Conservation (phyloP, 2,797 vertebrate genomes). For the Yasuhikotakia modesta region DNA sequence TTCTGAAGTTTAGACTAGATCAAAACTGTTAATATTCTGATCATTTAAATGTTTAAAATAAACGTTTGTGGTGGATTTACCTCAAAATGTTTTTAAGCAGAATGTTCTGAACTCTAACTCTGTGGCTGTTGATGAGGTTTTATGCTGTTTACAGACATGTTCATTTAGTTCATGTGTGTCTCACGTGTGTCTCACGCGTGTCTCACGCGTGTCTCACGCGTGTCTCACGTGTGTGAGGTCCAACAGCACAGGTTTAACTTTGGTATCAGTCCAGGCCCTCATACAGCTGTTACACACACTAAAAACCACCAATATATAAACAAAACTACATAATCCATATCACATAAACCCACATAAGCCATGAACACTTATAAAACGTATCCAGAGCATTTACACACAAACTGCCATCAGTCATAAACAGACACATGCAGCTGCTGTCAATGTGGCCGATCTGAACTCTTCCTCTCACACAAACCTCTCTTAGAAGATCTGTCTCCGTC, state of each 20-base stretch:
- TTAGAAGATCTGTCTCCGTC: conserved; percentile 50
- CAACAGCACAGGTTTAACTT: conserved; percentile 70
- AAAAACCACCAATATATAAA: conserved; percentile 43
- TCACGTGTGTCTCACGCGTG: too few species aligned
- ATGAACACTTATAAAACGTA: conserved; percentile 3
- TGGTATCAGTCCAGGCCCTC: conserved; percentile 76
- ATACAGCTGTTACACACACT: conserved; percentile 63
- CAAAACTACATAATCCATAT: conserved; percentile 4
- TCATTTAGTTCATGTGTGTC: conserved; percentile 62
- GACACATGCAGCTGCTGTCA: not conserved
- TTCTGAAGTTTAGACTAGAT: not conserved
- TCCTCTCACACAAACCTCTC: conserved; percentile 50
- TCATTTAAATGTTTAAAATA: not conserved
- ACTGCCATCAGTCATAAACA: not conserved
- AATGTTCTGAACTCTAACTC: conserved; percentile 20
- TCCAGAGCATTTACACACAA: conserved; percentile 5
- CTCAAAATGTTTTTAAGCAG: not conserved
- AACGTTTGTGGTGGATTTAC: not conserved
- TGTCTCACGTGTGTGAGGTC: conserved; percentile 48
- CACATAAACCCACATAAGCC: too few species aligned
- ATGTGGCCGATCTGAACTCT: conserved; percentile 42
- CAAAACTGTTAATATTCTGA: not conserved
- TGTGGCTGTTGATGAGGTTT: conserved; percentile 3
- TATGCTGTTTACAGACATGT: conserved; percentile 49
- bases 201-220: too few species aligned